Percentiles rank a stretch among this genome's conserved stretches.
Conservation (phyloP, 2,797 vertebrate species). For the Lacerta viridis region DNA sequence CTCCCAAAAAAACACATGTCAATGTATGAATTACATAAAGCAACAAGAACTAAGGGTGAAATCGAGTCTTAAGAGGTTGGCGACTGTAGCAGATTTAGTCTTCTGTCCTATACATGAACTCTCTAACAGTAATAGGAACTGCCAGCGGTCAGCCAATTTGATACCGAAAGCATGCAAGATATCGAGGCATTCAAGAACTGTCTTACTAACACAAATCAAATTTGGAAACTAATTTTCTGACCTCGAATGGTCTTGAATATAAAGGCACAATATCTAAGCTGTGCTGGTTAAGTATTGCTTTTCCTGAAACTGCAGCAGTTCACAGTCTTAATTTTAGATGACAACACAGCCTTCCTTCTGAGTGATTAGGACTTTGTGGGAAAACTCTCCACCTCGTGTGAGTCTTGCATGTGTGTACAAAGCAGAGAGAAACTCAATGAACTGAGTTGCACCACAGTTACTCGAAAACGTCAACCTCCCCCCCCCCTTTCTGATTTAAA, state of each 20-base stretch:
- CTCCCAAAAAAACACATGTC: background rate
- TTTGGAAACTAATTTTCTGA: conserved; percentile 5
- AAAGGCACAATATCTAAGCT: background rate
- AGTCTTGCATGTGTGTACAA: background rate
- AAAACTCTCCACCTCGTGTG: background rate
- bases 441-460: background rate
- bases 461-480: background rate
- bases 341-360: background rate
- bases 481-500: background rate
- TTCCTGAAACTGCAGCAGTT: background rate
- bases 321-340: background rate
- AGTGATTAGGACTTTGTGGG: background rate
- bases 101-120: background rate
- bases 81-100: background rate
- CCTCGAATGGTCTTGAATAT: background rate
- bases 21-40: background rate
- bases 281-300: background rate
- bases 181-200: conserved; percentile 1
- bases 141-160: conserved; percentile 15
- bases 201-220: background rate
- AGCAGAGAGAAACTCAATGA: too few relatives aligned
- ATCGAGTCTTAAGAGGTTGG: background rate
- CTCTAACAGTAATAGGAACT: conserved; percentile 12
- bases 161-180: conserved; percentile 1
- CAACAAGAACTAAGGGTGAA: background rate